Conservation (phyloP, 2,888 invertebrate species). For the Pycnomerus fuliginosus region DNA sequence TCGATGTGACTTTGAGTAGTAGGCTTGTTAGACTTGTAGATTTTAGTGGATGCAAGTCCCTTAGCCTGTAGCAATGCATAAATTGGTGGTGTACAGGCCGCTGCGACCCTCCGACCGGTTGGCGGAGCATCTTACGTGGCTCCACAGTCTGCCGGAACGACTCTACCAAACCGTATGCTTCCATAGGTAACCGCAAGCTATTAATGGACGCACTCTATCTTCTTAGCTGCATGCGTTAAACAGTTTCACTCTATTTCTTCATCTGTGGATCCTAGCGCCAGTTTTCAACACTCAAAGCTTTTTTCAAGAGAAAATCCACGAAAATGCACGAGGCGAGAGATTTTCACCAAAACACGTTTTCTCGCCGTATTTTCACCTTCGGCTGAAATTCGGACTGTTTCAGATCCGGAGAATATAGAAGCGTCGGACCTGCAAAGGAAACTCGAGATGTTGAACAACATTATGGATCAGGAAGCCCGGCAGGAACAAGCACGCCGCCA, state of each 20-base stretch:
- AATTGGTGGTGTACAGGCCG: slow-evolving; percentile 51
- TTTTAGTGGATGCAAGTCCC: slow-evolving; percentile 5
- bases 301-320: not conserved
- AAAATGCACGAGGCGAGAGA: not conserved
- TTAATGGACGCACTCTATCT: slow-evolving; percentile 14
- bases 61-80: slow-evolving; percentile 12
- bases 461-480: slow-evolving; percentile 82
- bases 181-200: slow-evolving; percentile 44
- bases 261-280: not conserved
- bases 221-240: not conserved
- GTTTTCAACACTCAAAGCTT: not conserved
- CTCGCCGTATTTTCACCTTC: not conserved
- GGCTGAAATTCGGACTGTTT: slow-evolving; percentile 30
- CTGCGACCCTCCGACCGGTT: slow-evolving; percentile 59
- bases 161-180: slow-evolving; percentile 41
- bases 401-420: slow-evolving; percentile 85
- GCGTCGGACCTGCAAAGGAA: slow-evolving; percentile 87
- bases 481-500: slow-evolving; percentile 76
- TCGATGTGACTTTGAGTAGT: too few relatives aligned
- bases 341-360: not conserved
- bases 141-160: slow-evolving; percentile 42
- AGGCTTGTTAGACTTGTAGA: too few relatives aligned
- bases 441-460: slow-evolving; percentile 85
- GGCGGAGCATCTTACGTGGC: slow-evolving; percentile 51
- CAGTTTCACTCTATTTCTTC: not conserved